Evolutionary conservation across 2,113 vertebrate genomes (phyloP).

Genomic region (Eublepharis macularius): DNA sequence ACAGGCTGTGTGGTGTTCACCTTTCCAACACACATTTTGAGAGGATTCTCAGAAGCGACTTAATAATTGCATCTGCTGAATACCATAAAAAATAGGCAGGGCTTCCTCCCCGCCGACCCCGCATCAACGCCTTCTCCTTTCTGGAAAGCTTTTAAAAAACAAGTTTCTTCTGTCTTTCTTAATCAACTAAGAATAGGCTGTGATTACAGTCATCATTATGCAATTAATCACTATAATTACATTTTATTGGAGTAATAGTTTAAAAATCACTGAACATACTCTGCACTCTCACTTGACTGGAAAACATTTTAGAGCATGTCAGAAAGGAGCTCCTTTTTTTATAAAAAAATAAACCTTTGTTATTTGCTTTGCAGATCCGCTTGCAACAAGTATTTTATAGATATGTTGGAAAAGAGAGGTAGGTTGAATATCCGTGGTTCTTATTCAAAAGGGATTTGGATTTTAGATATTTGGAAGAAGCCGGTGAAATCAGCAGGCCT

Average conservation of each 20-base stretch:
- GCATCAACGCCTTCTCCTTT: constrained; percentile 28
- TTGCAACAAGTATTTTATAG: neutral
- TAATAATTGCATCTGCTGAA: constrained; percentile 41
- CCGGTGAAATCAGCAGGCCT: neutral
- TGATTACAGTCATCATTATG: constrained; percentile 75
- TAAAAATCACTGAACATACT: constrained; percentile 70
- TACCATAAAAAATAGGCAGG: constrained; percentile 62
- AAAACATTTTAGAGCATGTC: constrained; percentile 67
- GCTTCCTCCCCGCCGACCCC: too few relatives aligned
- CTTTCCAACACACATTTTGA: constrained; percentile 22
- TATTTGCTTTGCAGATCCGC: constrained; percentile 53
- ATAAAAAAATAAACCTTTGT: constrained; percentile 51
- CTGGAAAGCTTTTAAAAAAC: constrained; percentile 47
- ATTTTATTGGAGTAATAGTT: constrained; percentile 72
- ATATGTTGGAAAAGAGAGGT: neutral
- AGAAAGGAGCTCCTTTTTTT: constrained; percentile 51
- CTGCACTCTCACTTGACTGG: constrained; percentile 64
- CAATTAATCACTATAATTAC: constrained; percentile 78
- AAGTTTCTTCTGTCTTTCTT: constrained; percentile 71
- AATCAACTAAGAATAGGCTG: constrained; percentile 74
- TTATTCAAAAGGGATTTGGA: neutral
- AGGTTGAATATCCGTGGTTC: neutral
- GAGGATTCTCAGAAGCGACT: constrained; percentile 41
- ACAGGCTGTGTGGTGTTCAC: neutral
- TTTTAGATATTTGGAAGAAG: too few relatives aligned